These are phyloP conservation scores for Rotaria socialis DNA, from an alignment of 2,888 invertebrate genomes.

Conservation along the genomic window DNA sequence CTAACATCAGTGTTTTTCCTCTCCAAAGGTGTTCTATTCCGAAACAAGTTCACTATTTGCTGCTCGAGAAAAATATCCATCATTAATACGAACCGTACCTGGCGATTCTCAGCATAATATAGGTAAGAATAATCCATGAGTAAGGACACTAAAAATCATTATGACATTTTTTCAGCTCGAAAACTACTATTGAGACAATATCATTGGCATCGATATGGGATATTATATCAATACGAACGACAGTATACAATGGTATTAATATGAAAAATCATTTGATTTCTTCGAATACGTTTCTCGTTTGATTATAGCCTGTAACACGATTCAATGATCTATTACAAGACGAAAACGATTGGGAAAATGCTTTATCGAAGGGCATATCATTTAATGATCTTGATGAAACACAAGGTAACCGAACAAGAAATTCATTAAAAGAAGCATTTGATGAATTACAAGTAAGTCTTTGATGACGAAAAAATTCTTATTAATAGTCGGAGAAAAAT, in stretches of 20 bases:
- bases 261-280: too few relatives aligned
- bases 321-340: slow-evolving; percentile 34
- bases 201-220: slow-evolving; percentile 95
- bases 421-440: slow-evolving; percentile 24
- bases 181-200: slow-evolving; percentile 79
- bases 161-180: slow-evolving; percentile 58
- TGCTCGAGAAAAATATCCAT: slow-evolving; percentile 70
- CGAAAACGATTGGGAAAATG: slow-evolving; percentile 12
- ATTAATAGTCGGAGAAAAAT: too few relatives aligned
- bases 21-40: slow-evolving; percentile 77
- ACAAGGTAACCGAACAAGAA: not conserved
- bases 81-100: slow-evolving; percentile 92
- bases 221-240: slow-evolving; percentile 67
- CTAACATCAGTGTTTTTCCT: slow-evolving; percentile 13
- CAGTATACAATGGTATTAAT: not conserved
- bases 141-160: not conserved
- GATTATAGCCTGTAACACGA: not conserved
- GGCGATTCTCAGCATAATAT: slow-evolving; percentile 73
- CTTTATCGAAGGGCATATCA: slow-evolving; percentile 4
- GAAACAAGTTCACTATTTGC: slow-evolving; percentile 92
- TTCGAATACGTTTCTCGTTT: too few relatives aligned
- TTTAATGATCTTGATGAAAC: slow-evolving; percentile 17
- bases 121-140: not conserved
- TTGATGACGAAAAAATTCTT: too few relatives aligned
- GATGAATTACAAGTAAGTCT: not conserved